phyloP scores from a whole-genome alignment of 30 jellyfish, hydroid and myxozoan species.

The Aurelia sp. region DNA sequence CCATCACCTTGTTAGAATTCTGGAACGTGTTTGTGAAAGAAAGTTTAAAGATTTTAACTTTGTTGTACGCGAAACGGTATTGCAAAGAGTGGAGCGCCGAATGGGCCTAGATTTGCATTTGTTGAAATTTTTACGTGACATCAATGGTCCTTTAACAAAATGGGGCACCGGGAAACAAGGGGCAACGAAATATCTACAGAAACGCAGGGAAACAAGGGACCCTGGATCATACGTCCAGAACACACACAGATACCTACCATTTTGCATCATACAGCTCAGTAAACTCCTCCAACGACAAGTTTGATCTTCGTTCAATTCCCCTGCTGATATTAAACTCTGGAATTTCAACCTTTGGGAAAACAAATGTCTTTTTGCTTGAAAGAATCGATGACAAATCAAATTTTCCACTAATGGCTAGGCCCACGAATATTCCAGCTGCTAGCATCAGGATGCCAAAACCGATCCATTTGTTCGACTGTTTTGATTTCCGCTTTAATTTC shows the following conservation, averaged over 20 bases:
- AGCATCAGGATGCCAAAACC: not conserved
- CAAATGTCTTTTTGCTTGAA: not conserved
- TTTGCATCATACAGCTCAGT: constrained; percentile 73
- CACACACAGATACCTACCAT: constrained; percentile 34
- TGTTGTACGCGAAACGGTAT: too few species aligned
- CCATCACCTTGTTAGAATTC: too few species aligned
- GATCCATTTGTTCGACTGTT: constrained; percentile 2
- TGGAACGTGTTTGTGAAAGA: too few species aligned
- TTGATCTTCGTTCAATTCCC: constrained; percentile 83
- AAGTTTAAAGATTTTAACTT: too few species aligned
- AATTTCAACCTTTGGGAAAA: constrained; percentile 10
- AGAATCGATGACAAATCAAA: not conserved
- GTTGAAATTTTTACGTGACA: too few species aligned
- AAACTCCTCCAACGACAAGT: constrained; percentile 69
- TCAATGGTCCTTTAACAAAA: too few species aligned
- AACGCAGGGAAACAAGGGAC: too few species aligned
- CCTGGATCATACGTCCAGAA: too few species aligned
- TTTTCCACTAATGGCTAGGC: not conserved
- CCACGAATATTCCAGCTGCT: constrained; percentile 5
- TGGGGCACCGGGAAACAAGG: too few species aligned
- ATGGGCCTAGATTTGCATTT: too few species aligned
- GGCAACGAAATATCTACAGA: too few species aligned
- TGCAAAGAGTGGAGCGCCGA: too few species aligned
- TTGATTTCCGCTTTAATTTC: constrained; percentile 12
- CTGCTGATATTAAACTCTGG: constrained; percentile 57